Conservation (phyloP, 2,888 invertebrate species). For the Nomada goodeniana region DNA sequence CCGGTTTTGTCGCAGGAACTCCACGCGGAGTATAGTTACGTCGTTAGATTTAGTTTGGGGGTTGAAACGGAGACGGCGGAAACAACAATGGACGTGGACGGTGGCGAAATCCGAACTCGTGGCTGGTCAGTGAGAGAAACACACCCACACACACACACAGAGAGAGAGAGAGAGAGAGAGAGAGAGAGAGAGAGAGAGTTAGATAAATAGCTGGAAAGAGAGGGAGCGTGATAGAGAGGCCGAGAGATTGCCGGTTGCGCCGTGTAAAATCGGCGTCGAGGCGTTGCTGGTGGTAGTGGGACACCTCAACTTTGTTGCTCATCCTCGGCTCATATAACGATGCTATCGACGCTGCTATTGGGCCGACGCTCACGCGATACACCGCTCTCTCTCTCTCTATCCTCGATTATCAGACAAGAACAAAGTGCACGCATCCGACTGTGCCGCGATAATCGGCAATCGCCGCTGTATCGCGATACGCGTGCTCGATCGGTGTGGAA, state of each 20-base stretch:
- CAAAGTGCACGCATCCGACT: conserved; percentile 54
- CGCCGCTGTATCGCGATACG: conserved; percentile 9
- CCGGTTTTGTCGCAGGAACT: conserved; percentile 26
- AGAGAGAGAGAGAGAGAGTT: neutral
- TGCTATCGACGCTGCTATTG: conserved; percentile 56
- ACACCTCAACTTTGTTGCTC: conserved; percentile 52
- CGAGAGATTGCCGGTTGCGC: neutral
- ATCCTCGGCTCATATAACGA: conserved; percentile 53
- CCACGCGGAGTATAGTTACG: conserved; percentile 44
- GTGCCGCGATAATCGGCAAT: conserved; percentile 42
- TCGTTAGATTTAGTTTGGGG: conserved; percentile 55
- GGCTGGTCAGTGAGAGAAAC: neutral
- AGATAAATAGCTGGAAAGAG: neutral
- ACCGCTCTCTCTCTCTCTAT: conserved; percentile 23
- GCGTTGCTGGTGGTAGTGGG: neutral
- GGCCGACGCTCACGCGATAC: conserved; percentile 52
- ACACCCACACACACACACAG: too few species aligned
- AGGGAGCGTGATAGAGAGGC: too few species aligned
- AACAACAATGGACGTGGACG: conserved; percentile 34
- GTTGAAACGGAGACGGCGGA: conserved; percentile 52
- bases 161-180: neutral
- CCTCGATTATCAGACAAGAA: conserved; percentile 50
- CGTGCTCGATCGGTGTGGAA: conserved; percentile 4
- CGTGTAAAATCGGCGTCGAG: conserved; percentile 39
- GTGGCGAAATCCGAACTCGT: conserved; percentile 42